Evolutionary conservation across 2,797 vertebrate genomes (phyloP), one percentile per base, ranked within the genome.

Genomic region (Neosilurus mollespiculum): DNA sequence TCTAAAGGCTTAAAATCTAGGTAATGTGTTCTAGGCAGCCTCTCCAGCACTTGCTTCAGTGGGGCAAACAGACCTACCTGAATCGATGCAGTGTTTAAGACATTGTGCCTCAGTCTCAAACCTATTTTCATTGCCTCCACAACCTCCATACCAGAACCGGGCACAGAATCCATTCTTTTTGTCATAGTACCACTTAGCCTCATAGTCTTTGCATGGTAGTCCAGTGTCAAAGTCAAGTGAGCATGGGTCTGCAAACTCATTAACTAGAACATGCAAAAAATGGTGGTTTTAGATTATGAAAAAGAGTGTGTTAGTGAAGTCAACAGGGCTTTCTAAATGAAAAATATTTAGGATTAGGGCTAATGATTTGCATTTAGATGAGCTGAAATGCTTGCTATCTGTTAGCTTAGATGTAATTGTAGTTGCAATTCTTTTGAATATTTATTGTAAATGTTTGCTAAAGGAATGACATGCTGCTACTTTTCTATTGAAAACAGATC

Each of bases 151-250:
- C 95, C 95, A 96, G 94, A 95, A 93, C 93, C 94, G 92, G 88
- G 93, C 89, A 96, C 96, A 97, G 94, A 95, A 93, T 92, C 95
- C 92, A 90, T 90, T 91, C 93, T 93, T 94, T 94, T 88, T 94
- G 94, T 96, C 95, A 96, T 95, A 96, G 95, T 95, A 96, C 95
- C 95, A 96, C 90, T 94, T 95, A 96, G 93, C 92, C 92, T 95
- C 92, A 96, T 94, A 95, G 88, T 95, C 95, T 95, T 95, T 94
- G 94, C 95, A 96, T 78, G 93, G 93, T 83, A 91, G 91, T 94
- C 95, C 96, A 89, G 92, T 90, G 89, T 96, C 95, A 96, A 92
- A 94, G 91, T 95, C 95, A 96, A 95, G 94, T 85, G 94, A 94
- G 92, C 95, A 96, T 91, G 94, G 92, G 91, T 94, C 95, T 94